Percentiles rank a stretch among this genome's conserved stretches.
phyloP scores from a whole-genome alignment of 2,888 invertebrate species.

The Xestobium rufovillosum region DNA sequence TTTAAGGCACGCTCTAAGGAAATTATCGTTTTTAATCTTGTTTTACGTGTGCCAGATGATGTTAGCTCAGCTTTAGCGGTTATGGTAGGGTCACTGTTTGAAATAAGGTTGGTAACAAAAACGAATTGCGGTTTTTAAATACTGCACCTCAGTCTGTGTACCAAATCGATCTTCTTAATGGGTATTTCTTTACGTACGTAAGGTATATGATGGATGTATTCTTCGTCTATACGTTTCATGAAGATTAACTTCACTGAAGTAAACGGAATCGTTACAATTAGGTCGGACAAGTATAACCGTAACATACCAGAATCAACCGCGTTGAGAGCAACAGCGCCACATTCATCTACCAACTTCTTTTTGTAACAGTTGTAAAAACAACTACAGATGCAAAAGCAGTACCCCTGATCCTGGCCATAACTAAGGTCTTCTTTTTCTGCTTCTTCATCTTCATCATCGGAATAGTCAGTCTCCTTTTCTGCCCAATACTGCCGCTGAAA shows the following conservation, averaged over 20 bases:
- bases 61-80: too few relatives aligned
- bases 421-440: neutral
- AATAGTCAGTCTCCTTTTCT: neutral
- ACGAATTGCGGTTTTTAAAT: too few relatives aligned
- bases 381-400: neutral
- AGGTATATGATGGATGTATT: neutral
- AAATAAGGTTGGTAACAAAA: too few relatives aligned
- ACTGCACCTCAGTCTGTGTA: conserved; percentile 1
- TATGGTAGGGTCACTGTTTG: too few relatives aligned
- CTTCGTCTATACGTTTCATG: neutral
- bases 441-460: neutral
- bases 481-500: neutral
- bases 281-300: too few relatives aligned
- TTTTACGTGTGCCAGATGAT: too few relatives aligned
- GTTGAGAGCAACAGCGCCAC: neutral
- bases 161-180: too few relatives aligned
- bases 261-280: neutral
- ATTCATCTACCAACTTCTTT: too few relatives aligned
- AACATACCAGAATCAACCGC: conserved; percentile 1
- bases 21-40: too few relatives aligned
- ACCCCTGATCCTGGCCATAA: too few relatives aligned
- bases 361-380: neutral
- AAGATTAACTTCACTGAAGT: neutral
- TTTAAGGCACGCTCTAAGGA: too few relatives aligned
- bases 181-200: conserved; percentile 1